phyloP scores from a whole-genome alignment of 2,113 vertebrate species.

The Protobothrops flavoviridis region DNA sequence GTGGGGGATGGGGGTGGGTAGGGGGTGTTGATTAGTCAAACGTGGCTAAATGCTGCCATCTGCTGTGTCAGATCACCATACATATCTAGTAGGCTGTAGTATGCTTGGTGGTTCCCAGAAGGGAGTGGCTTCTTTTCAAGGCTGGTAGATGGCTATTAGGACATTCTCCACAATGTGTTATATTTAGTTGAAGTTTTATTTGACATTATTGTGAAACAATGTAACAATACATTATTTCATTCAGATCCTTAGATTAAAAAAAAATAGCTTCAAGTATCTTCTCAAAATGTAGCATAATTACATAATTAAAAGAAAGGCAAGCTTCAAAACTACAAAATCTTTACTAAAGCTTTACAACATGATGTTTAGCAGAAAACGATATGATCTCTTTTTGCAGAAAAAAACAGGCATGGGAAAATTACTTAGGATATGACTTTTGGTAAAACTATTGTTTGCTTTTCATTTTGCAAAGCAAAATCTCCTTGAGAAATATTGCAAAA shows the following conservation, averaged over 20 bases:
- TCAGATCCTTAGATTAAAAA: constrained; percentile 5
- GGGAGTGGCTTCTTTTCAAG: not conserved
- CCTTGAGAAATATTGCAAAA: not conserved
- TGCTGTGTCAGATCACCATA: not conserved
- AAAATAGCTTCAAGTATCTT: constrained; percentile 1
- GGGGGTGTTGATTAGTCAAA: not conserved
- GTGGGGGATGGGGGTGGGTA: not conserved
- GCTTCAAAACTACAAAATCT: not conserved
- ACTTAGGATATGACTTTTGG: not conserved
- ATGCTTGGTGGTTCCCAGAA: not conserved
- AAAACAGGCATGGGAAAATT: not conserved
- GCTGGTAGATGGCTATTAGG: not conserved
- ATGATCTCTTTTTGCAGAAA: not conserved
- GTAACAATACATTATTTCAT: not conserved
- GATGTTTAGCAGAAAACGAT: not conserved
- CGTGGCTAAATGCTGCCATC: not conserved
- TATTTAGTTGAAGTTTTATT: not conserved
- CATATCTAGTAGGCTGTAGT: not conserved
- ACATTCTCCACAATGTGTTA: not conserved
- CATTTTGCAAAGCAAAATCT: not conserved
- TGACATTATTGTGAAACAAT: not conserved
- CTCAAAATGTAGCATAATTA: not conserved
- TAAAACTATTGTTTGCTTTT: not conserved
- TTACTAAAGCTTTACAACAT: constrained; percentile 14
- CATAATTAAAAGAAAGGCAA: accelerated